phyloP scores from a whole-genome alignment of 2,888 invertebrate species.

The Eupeodes luniger region DNA sequence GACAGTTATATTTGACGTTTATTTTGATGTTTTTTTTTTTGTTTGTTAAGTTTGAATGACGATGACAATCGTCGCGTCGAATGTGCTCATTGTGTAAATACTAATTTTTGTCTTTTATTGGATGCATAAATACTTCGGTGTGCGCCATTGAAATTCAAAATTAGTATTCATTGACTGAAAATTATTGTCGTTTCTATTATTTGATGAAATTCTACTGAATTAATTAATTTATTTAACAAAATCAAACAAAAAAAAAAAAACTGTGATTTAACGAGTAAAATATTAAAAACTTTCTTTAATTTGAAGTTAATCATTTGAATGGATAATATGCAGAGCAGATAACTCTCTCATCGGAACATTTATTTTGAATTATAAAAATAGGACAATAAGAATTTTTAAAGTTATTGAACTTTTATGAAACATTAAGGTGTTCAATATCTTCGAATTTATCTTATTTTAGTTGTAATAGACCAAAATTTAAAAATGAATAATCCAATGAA shows the following conservation, averaged over 20 bases:
- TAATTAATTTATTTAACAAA: conserved; percentile 21
- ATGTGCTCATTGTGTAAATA: not conserved
- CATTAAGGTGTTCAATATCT: too few species aligned
- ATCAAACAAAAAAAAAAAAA: not conserved
- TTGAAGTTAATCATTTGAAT: too few species aligned
- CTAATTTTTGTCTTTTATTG: not conserved
- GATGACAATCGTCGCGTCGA: too few species aligned
- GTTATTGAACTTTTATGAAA: too few species aligned
- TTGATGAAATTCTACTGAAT: conserved; percentile 51
- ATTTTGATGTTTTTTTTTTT: not conserved
- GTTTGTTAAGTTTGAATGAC: not conserved
- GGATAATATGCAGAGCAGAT: not conserved
- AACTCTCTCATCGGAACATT: too few species aligned
- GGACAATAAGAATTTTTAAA: too few species aligned
- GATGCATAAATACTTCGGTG: not conserved
- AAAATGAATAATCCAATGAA: too few species aligned
- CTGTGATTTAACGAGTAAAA: conserved; percentile 26
- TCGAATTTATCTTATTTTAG: too few species aligned
- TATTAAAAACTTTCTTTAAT: conserved; percentile 52
- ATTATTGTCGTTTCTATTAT: conserved; percentile 16
- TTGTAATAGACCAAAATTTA: too few species aligned
- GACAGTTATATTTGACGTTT: conserved; percentile 9
- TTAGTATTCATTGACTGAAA: conserved; percentile 67
- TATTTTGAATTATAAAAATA: too few species aligned
- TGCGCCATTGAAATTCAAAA: conserved; percentile 31